A percentile compares a stretch with the other conserved stretches of the same genome.
These are phyloP conservation scores for Phrynosoma platyrhinos DNA, from an alignment of 2,113 vertebrate species.

Conservation along the genomic window DNA sequence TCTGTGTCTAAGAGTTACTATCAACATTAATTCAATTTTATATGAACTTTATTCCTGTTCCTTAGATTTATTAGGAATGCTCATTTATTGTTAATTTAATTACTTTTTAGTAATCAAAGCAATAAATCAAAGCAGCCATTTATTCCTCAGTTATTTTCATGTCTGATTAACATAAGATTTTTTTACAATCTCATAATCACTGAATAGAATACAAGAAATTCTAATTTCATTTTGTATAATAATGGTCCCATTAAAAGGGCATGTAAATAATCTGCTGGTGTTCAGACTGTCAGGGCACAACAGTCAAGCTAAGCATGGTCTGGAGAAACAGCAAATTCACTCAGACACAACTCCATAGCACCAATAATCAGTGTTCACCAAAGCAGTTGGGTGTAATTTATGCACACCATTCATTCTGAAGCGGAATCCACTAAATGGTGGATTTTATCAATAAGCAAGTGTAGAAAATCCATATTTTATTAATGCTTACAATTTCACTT, in stretches of 20 bases:
- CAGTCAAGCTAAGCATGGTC: not conserved
- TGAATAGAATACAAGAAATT: constrained; percentile 42
- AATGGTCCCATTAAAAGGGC: constrained; percentile 20
- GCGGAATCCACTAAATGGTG: not conserved
- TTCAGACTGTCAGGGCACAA: constrained; percentile 16
- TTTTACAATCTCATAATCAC: constrained; percentile 27
- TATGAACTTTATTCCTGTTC: constrained; percentile 34
- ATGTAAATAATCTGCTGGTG: constrained; percentile 18
- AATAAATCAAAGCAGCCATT: constrained; percentile 42
- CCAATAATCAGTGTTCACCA: not conserved
- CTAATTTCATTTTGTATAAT: constrained; percentile 46
- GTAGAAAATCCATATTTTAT: not conserved
- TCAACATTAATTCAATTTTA: constrained; percentile 25
- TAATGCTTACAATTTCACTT: not conserved
- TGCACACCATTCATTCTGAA: not conserved
- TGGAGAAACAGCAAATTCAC: not conserved
- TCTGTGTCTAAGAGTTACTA: constrained; percentile 20
- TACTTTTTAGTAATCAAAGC: constrained; percentile 58
- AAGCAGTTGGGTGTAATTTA: not conserved
- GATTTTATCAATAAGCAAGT: not conserved
- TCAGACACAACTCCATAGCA: not conserved
- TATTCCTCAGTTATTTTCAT: constrained; percentile 41
- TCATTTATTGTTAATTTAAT: constrained; percentile 54
- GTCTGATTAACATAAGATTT: constrained; percentile 43
- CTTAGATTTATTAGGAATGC: constrained; percentile 42